Base-by-base conservation (phyloP, 2,888 invertebrate genomes). In the Ferdinandea cuprea region DNA sequence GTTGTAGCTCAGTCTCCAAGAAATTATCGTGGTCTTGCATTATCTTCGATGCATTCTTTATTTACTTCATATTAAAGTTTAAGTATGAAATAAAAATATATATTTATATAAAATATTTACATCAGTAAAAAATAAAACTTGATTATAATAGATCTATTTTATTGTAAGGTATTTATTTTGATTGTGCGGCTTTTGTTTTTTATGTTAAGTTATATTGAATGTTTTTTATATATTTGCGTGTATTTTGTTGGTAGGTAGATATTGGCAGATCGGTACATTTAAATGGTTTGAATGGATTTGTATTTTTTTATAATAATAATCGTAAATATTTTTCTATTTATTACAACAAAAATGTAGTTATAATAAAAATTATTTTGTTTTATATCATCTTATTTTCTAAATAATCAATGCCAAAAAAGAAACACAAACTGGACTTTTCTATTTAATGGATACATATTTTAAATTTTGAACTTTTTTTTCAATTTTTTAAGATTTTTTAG, bases 1-100 rank as follows among this genome's bases (percentile, higher is more conserved):
- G 89, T 90, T 90, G 90, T 90, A 90, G 89, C 89, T 90, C 90
- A 90, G 89, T 89, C 89, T 90, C 90, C 89, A 90, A 88, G 87
- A 84, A 87, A 88, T 89, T 89, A 89, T 89, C 89, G 90, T 86
- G 84, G 86, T 78, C 66, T 86, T 86, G 84, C 54, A 79, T 79
- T 84, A 79, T 79, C 69, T 79, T 84, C 84, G 79, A 74, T 84
- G 79, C 78, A 63, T 73, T 72, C 77, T 68, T 46, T 28, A n/a
- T 61, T 65, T 63, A 65, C 35, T 58, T 56, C 68, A 59, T 65
- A 63, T 35, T 74, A 65, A 69, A 78, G 72, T 74, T 65, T 79
- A 25, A 69, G 58, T 52, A 69, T 46, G 61, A 74, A 59, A 79
- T 68, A 83, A 63, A 79, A 59, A 56, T 52, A 48, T 46, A 54